Conservation (phyloP, 2,888 invertebrate genomes). For the Drosophila tripunctata region DNA sequence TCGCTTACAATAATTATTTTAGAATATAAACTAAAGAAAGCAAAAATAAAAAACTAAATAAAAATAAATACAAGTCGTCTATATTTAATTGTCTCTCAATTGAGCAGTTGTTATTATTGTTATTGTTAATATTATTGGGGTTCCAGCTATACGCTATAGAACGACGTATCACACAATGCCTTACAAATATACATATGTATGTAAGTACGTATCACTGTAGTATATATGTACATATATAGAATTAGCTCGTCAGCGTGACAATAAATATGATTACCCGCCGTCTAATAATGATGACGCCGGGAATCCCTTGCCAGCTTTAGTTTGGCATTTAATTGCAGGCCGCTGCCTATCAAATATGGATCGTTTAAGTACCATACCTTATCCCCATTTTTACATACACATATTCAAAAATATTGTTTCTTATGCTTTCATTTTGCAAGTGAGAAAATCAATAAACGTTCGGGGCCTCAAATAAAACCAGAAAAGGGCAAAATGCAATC, state of each 20-base stretch:
- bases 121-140: constrained; percentile 12
- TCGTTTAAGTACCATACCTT: too few relatives aligned
- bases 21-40: constrained; percentile 16
- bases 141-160: constrained; percentile 14
- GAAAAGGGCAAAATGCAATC: constrained; percentile 12
- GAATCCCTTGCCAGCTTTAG: constrained; percentile 68
- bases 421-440: not conserved
- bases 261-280: constrained; percentile 41
- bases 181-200: constrained; percentile 7
- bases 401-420: constrained; percentile 13
- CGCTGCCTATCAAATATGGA: constrained; percentile 54
- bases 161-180: not conserved
- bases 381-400: constrained; percentile 5
- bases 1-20: constrained; percentile 37
- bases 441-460: constrained; percentile 54
- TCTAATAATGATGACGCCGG: constrained; percentile 66
- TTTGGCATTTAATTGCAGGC: constrained; percentile 66
- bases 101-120: constrained; percentile 36
- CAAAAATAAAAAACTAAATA: constrained; percentile 1
- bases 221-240: constrained; percentile 7
- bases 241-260: constrained; percentile 49
- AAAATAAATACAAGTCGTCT: constrained; percentile 15
- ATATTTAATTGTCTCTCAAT: constrained; percentile 61
- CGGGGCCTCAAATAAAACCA: constrained; percentile 8
- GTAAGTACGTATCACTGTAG: too few relatives aligned